Evolutionary conservation across 2,888 invertebrate species (phyloP), one percentile per base, ranked within the genome.

Genomic region (Scaptomyza cyrtandrae): DNA sequence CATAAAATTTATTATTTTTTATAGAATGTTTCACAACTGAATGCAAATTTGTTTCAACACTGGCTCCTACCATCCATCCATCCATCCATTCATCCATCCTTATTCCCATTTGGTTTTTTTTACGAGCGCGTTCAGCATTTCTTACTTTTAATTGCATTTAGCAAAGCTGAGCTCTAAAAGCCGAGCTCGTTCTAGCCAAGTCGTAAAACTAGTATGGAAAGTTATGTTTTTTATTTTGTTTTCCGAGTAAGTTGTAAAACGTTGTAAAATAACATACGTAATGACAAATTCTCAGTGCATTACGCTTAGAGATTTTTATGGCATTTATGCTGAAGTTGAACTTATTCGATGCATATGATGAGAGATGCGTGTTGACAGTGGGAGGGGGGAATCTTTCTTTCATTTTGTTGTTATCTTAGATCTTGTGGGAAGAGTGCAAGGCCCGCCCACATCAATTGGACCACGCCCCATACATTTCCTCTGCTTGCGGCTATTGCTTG

Each of bases 1-100:
- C 88, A 85, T 83, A 80, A 87, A 87, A 84, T 86, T 80, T 87
- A 86, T 87, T 87, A 86, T 87, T 87, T 84, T 87, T 84, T 87
- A 85, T 84, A 88, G 85, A 84, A 85, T 84, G 80, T 86, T 87
- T 82, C 88, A 87, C 88, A 86, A 85, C 76, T 86, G 84, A 84
- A 84, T 87, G 88, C 88, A 87, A 87, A 85, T 85, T 82, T 78
- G 78, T 72, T 71, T 73, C 62, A 63, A 64, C 24, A 37, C 1
- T n/a, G 56, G 50, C 46, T 16, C 52, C 56, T 6, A 10, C n/a
- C 41, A 31, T 35, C 55, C 7, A 29, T 29, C 55, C 29, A 29
- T 29, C 29, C 29, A 29, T 7, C 29, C 29, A 54, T 58, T 66
- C 60, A 29, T 29, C 29, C 29, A 54, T 58, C 68, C 60, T 43